phyloP scores from a whole-genome alignment of 2,113 vertebrate genomes.

The Epinephelus moara region DNA sequence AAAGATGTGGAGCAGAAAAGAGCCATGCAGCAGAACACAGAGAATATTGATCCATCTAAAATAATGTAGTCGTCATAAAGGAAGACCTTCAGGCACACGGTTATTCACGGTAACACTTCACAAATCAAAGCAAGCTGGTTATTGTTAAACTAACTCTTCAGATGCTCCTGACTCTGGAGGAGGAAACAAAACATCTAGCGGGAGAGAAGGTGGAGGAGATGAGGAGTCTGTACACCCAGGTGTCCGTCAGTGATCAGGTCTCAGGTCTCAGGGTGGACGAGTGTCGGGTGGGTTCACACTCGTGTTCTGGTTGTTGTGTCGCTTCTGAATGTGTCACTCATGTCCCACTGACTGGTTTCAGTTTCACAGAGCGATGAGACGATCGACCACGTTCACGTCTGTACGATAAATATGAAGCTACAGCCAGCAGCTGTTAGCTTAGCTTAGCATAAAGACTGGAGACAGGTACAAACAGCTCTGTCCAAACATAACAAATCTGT shows the following conservation, averaged over 20 bases:
- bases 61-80: constrained; percentile 35
- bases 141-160: constrained; percentile 26
- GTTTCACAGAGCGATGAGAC: too few relatives aligned
- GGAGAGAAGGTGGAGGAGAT: constrained; percentile 46
- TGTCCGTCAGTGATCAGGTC: constrained; percentile 20
- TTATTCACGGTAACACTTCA: constrained; percentile 47
- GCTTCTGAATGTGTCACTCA: too few relatives aligned
- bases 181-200: constrained; percentile 40
- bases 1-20: constrained; percentile 48
- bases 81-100: constrained; percentile 51
- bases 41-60: constrained; percentile 40
- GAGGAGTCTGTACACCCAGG: constrained; percentile 44
- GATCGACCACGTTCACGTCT: too few relatives aligned
- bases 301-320: too few relatives aligned
- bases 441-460: too few relatives aligned
- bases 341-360: too few relatives aligned
- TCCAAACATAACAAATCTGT: too few relatives aligned
- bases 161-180: not conserved
- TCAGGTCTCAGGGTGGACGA: too few relatives aligned
- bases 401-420: too few relatives aligned
- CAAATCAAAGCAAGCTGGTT: constrained; percentile 57
- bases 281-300: too few relatives aligned
- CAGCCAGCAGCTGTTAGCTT: too few relatives aligned
- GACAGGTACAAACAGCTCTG: too few relatives aligned
- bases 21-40: constrained; percentile 64